These are phyloP conservation scores for Coilia nasus DNA, from an alignment of 2,797 vertebrate genomes.

Conservation along the genomic window DNA sequence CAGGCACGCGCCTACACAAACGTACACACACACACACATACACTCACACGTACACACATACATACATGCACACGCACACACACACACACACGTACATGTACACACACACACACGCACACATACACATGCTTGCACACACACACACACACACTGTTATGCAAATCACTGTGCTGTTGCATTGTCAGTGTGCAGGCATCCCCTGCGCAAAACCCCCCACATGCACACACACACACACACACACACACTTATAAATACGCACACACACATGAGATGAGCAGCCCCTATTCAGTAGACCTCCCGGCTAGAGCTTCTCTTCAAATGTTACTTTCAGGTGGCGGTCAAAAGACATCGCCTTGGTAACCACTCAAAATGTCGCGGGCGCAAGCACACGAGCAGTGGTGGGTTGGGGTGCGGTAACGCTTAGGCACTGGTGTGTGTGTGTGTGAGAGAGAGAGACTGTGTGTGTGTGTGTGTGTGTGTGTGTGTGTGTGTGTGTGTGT, in stretches of 20 bases:
- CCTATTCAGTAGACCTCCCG: constrained; percentile 69
- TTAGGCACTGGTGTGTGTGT: background rate
- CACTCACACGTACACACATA: constrained; percentile 65
- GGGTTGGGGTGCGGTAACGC: constrained; percentile 26
- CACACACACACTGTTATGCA: background rate
- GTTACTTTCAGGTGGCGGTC: constrained; percentile 75
- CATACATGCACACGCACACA: constrained; percentile 27
- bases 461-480: constrained; percentile 42
- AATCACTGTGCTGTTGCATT: background rate
- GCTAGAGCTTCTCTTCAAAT: constrained; percentile 69
- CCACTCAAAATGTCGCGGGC: constrained; percentile 69
- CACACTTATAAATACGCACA: constrained; percentile 57
- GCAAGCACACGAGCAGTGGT: constrained; percentile 50
- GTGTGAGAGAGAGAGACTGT: constrained; percentile 42
- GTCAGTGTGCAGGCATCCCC: constrained; percentile 63
- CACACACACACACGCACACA: constrained; percentile 70
- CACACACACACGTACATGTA: constrained; percentile 64
- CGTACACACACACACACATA: constrained; percentile 65
- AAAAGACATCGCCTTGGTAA: constrained; percentile 77
- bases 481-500: constrained; percentile 40
- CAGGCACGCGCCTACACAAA: constrained; percentile 61
- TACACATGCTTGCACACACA: constrained; percentile 47
- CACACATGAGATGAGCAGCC: constrained; percentile 65
- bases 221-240: constrained; percentile 27
- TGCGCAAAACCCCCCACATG: constrained; percentile 40